phyloP scores from a whole-genome alignment of 2,797 vertebrate genomes.

The Heteromormyrus szaboi region DNA sequence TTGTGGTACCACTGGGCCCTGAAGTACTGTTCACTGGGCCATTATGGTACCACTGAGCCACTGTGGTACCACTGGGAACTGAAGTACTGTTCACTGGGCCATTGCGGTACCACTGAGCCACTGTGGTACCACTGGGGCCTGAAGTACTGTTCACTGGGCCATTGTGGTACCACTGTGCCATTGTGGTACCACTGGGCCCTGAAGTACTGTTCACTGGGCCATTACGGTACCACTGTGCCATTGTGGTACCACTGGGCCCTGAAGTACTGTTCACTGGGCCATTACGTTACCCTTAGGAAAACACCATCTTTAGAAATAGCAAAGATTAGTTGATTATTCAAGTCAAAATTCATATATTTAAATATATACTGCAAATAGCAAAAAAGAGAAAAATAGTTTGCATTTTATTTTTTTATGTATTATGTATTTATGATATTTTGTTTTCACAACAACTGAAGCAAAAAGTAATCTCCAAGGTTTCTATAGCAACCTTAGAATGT shows the following conservation, averaged over 20 bases:
- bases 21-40: too few species aligned
- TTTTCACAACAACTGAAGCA: constrained; percentile 23
- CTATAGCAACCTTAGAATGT: constrained; percentile 64
- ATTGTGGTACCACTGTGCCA: too few species aligned
- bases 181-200: background rate
- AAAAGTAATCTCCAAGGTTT: constrained; percentile 57
- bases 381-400: background rate
- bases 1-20: background rate
- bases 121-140: too few species aligned
- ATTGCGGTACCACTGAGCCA: background rate
- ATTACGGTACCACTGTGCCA: background rate
- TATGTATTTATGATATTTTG: constrained; percentile 33
- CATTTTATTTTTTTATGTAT: constrained; percentile 24
- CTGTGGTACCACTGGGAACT: background rate
- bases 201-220: background rate
- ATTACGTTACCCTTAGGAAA: background rate
- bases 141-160: too few species aligned
- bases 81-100: background rate
- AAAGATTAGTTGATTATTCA: constrained; percentile 27
- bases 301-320: background rate
- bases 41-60: background rate
- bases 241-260: background rate
- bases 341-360: background rate
- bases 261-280: background rate
- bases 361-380: background rate